Conservation (phyloP, 2,888 invertebrate genomes). For the Serripes groenlandicus region DNA sequence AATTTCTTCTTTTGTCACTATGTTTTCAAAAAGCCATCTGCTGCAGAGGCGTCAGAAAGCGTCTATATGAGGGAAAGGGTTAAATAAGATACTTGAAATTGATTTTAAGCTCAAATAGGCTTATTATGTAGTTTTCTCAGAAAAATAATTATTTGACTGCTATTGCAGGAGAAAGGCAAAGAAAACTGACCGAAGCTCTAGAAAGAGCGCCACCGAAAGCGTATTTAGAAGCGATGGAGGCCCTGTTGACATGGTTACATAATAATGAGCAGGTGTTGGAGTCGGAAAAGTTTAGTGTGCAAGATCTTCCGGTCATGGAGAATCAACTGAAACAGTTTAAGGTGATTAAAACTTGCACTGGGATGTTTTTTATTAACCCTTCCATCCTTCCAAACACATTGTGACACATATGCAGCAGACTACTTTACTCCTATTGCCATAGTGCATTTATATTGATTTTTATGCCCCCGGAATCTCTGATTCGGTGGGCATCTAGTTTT, state of each 20-base stretch:
- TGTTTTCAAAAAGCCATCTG: background rate
- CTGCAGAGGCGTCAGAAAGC: background rate
- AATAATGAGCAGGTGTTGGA: constrained; percentile 84
- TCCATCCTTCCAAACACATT: too few species aligned
- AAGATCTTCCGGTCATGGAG: constrained; percentile 82
- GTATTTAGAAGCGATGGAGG: constrained; percentile 86
- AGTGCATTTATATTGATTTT: too few species aligned
- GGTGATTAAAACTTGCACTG: constrained; percentile 79
- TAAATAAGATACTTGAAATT: background rate
- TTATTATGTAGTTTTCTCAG: background rate
- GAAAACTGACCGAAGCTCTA: constrained; percentile 86
- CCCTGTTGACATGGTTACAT: constrained; percentile 85
- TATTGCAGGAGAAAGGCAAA: constrained; percentile 87
- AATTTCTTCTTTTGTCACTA: background rate
- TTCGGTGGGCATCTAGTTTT: too few species aligned
- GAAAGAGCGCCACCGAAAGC: constrained; percentile 85
- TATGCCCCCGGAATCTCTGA: too few species aligned
- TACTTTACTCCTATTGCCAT: too few species aligned
- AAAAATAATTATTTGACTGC: background rate
- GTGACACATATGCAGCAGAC: too few species aligned
- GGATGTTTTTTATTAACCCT: too few species aligned
- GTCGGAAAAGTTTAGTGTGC: constrained; percentile 83
- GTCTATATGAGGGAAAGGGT: background rate
- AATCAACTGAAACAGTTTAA: constrained; percentile 84
- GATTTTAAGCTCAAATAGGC: background rate